Evolutionary conservation across 2,113 vertebrate species (phyloP).

Genomic region (Telmatochromis brichardi): DNA sequence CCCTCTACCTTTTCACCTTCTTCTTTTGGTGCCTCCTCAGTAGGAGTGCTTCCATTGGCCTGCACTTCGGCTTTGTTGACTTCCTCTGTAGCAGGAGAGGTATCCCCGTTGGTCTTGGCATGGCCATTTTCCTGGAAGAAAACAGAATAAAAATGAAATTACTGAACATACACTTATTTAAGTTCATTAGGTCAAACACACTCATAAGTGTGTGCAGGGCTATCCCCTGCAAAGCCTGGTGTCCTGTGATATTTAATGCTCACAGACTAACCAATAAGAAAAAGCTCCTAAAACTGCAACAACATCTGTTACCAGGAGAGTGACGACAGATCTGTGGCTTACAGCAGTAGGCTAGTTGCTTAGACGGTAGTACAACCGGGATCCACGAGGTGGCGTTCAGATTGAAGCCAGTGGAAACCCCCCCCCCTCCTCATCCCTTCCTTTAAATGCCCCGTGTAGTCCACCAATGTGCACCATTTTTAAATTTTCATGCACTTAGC

Average conservation of each 20-base stretch:
- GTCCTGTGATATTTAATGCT: not conserved
- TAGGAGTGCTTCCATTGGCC: constrained; percentile 82
- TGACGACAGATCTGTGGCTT: constrained; percentile 58
- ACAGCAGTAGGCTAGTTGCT: constrained; percentile 35
- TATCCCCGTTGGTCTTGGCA: constrained; percentile 77
- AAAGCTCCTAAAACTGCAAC: constrained; percentile 45
- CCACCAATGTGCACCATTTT: not conserved
- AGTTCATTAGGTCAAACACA: not conserved
- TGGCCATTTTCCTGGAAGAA: constrained; percentile 82
- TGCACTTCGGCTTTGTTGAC: constrained; percentile 78
- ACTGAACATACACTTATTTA: not conserved
- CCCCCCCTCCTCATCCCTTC: not conserved
- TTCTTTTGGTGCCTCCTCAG: constrained; percentile 75
- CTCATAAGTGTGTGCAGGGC: not conserved
- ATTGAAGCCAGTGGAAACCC: not conserved
- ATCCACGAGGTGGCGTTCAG: constrained; percentile 21
- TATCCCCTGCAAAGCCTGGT: not conserved
- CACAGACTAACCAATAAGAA: constrained; percentile 33
- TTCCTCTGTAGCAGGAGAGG: constrained; percentile 77
- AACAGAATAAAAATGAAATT: not conserved
- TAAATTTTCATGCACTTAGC: not conserved
- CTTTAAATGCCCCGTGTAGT: not conserved
- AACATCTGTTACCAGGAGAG: constrained; percentile 69
- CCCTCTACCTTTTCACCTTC: constrained; percentile 54
- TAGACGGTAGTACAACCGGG: not conserved